Evolutionary conservation across 2,888 invertebrate genomes (phyloP).

Genomic region (Phanerotoma sp.): DNA sequence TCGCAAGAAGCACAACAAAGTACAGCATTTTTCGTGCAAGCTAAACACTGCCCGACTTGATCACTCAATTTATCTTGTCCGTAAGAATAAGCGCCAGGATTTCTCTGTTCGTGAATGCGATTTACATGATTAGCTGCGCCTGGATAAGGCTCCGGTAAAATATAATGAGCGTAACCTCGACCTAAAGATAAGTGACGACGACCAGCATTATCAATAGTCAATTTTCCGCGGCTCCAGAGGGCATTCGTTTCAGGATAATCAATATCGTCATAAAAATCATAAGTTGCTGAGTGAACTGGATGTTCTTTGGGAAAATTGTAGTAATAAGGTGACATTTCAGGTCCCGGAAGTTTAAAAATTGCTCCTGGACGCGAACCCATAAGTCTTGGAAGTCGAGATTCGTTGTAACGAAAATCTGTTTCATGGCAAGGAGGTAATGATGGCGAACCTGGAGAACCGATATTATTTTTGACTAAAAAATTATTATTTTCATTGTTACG

Average conservation of each 20-base stretch:
- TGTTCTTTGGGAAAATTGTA: background rate
- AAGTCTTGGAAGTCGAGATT: background rate
- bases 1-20: slow-evolving; percentile 40
- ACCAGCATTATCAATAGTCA: slow-evolving; percentile 42
- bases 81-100: slow-evolving; percentile 41
- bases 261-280: slow-evolving; percentile 41
- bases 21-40: slow-evolving; percentile 28
- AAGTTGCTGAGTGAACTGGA: slow-evolving; percentile 12
- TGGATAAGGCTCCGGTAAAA: slow-evolving; percentile 40
- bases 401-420: background rate
- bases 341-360: slow-evolving; percentile 8
- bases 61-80: slow-evolving; percentile 33
- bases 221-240: slow-evolving; percentile 49
- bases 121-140: slow-evolving; percentile 32
- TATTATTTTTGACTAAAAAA: too few relatives aligned
- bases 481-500: background rate
- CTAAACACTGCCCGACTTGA: slow-evolving; percentile 33
- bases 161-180: slow-evolving; percentile 48
- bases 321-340: slow-evolving; percentile 5
- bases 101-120: slow-evolving; percentile 41
- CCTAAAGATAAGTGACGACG: slow-evolving; percentile 47
- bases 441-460: too few relatives aligned
- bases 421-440: too few relatives aligned
- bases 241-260: slow-evolving; percentile 39
- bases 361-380: background rate